phyloP scores from a whole-genome alignment of 1,140 invertebrate species.

The Melanaphis sacchari region DNA sequence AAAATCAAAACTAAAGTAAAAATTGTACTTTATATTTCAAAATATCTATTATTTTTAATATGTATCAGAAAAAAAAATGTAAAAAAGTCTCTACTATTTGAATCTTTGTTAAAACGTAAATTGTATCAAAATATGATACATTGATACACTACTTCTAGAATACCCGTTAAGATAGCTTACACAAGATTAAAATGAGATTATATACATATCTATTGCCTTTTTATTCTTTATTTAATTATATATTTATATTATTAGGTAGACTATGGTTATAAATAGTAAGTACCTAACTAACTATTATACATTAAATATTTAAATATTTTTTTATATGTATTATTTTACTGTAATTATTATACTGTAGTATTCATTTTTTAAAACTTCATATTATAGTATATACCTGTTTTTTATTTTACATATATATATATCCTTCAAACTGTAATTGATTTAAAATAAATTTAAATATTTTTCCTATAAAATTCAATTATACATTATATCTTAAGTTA shows the following conservation, averaged over 20 bases:
- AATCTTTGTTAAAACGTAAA: not conserved
- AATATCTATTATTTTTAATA: not conserved
- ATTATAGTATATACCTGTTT: not conserved
- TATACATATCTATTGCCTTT: not conserved
- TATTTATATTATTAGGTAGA: not conserved
- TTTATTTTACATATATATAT: not conserved
- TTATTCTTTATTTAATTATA: not conserved
- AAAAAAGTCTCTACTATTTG: not conserved
- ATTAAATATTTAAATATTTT: slow-evolving; percentile 1
- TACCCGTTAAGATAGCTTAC: not conserved
- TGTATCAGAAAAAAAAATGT: not conserved
- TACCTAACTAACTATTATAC: not conserved
- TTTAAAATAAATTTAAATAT: not conserved
- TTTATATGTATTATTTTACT: not conserved
- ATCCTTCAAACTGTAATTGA: not conserved
- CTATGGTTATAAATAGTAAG: too few species aligned
- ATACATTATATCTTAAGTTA: not conserved
- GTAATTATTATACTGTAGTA: not conserved
- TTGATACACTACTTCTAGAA: not conserved
- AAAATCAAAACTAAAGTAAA: not conserved
- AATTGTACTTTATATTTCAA: not conserved
- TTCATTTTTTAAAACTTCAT: not conserved
- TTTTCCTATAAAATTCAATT: not conserved
- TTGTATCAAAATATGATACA: not conserved
- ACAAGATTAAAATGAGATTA: not conserved